Percentiles rank a stretch among this genome's conserved stretches.
phyloP scores from a whole-genome alignment of 2,888 invertebrate species.

The Xestia sexstrigata region DNA sequence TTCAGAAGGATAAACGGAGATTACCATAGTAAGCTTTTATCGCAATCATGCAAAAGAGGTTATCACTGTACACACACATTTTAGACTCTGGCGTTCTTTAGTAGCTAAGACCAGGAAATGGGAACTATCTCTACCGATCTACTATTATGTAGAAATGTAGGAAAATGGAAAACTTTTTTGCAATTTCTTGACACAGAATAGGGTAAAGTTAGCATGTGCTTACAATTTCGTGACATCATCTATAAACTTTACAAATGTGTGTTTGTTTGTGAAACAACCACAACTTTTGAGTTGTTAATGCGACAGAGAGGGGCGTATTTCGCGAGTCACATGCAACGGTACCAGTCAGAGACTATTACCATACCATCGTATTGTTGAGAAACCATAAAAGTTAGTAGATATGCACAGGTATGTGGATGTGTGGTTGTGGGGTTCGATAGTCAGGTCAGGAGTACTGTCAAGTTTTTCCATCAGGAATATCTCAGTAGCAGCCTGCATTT shows the following conservation, averaged over 20 bases:
- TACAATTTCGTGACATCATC: slow-evolving; percentile 27
- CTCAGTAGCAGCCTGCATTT: not conserved
- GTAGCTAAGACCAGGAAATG: slow-evolving; percentile 14
- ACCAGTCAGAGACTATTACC: slow-evolving; percentile 39
- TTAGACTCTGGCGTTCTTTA: slow-evolving; percentile 3
- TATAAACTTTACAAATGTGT: slow-evolving; percentile 17
- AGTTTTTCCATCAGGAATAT: not conserved
- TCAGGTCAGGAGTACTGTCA: not conserved
- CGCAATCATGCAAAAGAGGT: slow-evolving; percentile 32
- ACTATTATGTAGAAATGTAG: not conserved
- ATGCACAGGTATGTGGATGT: not conserved
- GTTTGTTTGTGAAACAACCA: slow-evolving; percentile 35
- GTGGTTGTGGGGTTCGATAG: not conserved
- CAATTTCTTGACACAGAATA: not conserved
- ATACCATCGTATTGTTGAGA: slow-evolving; percentile 5
- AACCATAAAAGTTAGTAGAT: not conserved
- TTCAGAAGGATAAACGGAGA: slow-evolving; percentile 42
- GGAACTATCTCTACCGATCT: not conserved
- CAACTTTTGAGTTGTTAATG: slow-evolving; percentile 32
- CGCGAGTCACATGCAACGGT: slow-evolving; percentile 36
- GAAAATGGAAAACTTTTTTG: not conserved
- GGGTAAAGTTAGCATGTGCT: slow-evolving; percentile 15
- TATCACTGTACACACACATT: slow-evolving; percentile 25
- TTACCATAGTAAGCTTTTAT: slow-evolving; percentile 44
- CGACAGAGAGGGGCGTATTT: slow-evolving; percentile 4